Conservation (phyloP, 1,140 invertebrate genomes). For the Pteromalus puparum region DNA sequence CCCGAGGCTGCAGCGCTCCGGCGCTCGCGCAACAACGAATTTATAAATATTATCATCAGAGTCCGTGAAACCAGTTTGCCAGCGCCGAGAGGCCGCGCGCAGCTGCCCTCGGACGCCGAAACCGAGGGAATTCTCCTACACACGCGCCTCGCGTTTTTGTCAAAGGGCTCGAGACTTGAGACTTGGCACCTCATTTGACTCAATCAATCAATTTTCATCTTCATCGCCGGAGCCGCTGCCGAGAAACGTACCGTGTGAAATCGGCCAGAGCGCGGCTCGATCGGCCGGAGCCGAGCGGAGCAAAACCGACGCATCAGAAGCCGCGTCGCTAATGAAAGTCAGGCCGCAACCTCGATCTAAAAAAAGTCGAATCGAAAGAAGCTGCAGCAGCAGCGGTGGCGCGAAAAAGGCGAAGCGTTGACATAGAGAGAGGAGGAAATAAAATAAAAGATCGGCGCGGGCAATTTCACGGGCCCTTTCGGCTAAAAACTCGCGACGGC, state of each 20-base stretch:
- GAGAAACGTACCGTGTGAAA: conserved; percentile 52
- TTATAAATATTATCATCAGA: conserved; percentile 42
- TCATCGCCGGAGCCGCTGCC: background rate
- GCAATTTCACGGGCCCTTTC: conserved; percentile 25
- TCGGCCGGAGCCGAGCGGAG: background rate
- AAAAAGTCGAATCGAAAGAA: background rate
- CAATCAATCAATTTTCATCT: conserved; percentile 48
- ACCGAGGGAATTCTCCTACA: conserved; percentile 9
- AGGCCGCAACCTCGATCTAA: background rate
- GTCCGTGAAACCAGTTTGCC: conserved; percentile 35
- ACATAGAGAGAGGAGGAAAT: background rate
- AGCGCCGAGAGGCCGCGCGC: background rate
- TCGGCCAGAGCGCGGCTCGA: background rate
- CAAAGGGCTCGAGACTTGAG: background rate
- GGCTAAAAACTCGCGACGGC: conserved; percentile 22
- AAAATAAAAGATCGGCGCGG: background rate
- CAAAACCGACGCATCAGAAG: background rate
- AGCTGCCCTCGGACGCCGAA: background rate
- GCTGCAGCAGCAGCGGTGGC: background rate
- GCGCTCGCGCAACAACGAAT: conserved; percentile 46
- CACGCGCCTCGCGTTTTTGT: conserved; percentile 31
- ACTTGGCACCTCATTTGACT: conserved; percentile 36
- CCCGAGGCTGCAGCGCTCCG: conserved; percentile 39
- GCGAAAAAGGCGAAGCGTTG: conserved; percentile 12
- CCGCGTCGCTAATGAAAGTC: conserved; percentile 11